Base-by-base conservation (phyloP, 2,797 vertebrate species). In the Avahi laniger region DNA sequence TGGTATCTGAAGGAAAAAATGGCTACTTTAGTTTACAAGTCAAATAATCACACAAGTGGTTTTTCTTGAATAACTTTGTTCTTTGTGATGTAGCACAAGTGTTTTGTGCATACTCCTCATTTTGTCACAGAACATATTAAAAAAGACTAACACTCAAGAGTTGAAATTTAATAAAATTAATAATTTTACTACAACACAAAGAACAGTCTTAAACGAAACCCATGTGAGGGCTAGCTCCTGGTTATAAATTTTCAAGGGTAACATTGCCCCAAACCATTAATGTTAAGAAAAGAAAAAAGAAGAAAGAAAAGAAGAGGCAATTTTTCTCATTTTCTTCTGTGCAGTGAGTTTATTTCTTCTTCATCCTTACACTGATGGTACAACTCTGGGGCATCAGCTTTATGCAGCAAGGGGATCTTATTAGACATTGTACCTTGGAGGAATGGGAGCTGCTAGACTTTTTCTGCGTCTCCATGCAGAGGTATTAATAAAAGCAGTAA, bases 151-250 rank as follows among this genome's bases (percentile, higher is more conserved):
- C 67, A 69, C 1, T 86, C 50, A 67, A 82, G 22, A 54, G n/a
- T 10, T 17, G n/a, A 95, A 85, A 88, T 50, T 82, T 93, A 94
- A 82, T 69, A 33, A 76, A 87, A 59, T 76, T 65, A 93, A 28
- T 59, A 88, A 43, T 57, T 52, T 88, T 87, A 90, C 52, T 46
- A 90, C 8, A 87, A 38, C 43, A 76, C 76, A 41, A 95, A 93
- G 28, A 91, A 84, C 2, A 59, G 72, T 93, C 24, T 73, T 84
- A 84, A 85, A 75, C 61, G 59, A 80, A 96, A 86, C 15, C 26
- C 43, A 89, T 48, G 8, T 75, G 33, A 96, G 61, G 50, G 43
- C 73, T 92, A 76, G 54, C 73, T 94, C 48, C 59, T 61, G 12
- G 26, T 75, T 54, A 93, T 11, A 93, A 84, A 90, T 38, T 89